Conservation (phyloP, 2,888 invertebrate species). For the Darwinula stevensoni region DNA sequence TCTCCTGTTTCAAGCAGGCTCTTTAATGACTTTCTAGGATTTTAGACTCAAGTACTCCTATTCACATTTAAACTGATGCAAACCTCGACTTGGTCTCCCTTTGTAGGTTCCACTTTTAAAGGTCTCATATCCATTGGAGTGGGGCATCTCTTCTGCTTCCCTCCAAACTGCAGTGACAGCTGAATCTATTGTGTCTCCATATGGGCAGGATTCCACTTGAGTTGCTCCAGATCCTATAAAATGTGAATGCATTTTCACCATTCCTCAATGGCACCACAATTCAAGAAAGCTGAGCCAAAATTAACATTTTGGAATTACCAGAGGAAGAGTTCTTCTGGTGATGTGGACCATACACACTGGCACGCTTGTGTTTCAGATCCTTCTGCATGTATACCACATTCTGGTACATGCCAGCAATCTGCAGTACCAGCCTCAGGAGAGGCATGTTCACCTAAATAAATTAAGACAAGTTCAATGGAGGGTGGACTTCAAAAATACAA, state of each 20-base stretch:
- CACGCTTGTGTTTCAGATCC: constrained; percentile 37
- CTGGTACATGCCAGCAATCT: constrained; percentile 90
- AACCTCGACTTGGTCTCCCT: too few species aligned
- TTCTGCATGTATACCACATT: constrained; percentile 81
- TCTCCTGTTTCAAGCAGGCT: too few species aligned
- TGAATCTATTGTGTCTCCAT: neutral
- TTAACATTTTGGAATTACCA: constrained; percentile 16
- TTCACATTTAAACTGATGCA: too few species aligned
- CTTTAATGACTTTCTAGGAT: too few species aligned
- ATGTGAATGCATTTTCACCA: neutral
- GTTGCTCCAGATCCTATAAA: constrained; percentile 13
- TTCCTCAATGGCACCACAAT: too few species aligned
- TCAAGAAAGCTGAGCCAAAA: neutral
- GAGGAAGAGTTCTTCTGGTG: constrained; percentile 29
- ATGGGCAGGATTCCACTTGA: constrained; percentile 13
- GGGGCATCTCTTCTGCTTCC: constrained; percentile 3
- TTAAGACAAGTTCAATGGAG: constrained; percentile 4
- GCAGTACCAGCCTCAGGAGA: constrained; percentile 58
- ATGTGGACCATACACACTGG: constrained; percentile 15
- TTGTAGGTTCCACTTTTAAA: too few species aligned
- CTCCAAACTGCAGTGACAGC: neutral
- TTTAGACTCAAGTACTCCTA: too few species aligned
- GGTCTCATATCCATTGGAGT: too few species aligned
- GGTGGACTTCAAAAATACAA: constrained; percentile 5
- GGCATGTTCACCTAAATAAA: constrained; percentile 58